Base-by-base conservation (phyloP, 2,888 invertebrate genomes). In the Drosophila recens region DNA sequence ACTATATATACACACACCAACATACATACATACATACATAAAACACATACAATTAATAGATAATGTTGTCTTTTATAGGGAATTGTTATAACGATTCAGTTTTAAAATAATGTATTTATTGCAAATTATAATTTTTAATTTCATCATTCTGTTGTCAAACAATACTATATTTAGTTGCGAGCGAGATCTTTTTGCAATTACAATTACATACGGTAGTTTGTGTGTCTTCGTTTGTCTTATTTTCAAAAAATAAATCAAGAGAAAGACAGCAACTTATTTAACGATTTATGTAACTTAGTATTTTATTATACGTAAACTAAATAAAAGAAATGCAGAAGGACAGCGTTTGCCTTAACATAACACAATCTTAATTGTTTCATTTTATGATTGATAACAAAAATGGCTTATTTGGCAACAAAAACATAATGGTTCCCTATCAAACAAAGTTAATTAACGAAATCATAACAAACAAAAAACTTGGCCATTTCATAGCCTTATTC, bases 291-390 rank as follows among this genome's bases (percentile, higher is more conserved):
- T 86, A 90, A 89, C 90, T 91, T 91, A 90, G 91, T 92, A 92
- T 91, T 92, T 92, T 92, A 92, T 90, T 91, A 92, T 91, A 91
- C 90, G 90, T 90, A 91, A 92, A 91, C 90, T 89, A 92, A 92
- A 91, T 90, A 91, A 90, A 90, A 80, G 90, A 91, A 91, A 90
- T 91, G 90, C 90, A 91, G 91, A 91, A 92, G 92, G 92, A 92
- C 90, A 92, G 90, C 91, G 91, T 91, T 90, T 91, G 90, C 91
- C 90, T 91, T 90, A 91, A 90, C 89, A 89, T 45, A 78, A 72
- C 10, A 90, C 90, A 66, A 75, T 11, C 66, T 66, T 4, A 78
- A 67, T 11, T 67, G 68, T 63, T 78, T 78, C 13, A 88, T 78
- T 67, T 85, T 8, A 20, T 9, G n/a, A 4, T 0, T 0, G 3